Evolutionary conservation across 2,888 invertebrate genomes (phyloP).

Genomic region (Leucoptera coffeella): DNA sequence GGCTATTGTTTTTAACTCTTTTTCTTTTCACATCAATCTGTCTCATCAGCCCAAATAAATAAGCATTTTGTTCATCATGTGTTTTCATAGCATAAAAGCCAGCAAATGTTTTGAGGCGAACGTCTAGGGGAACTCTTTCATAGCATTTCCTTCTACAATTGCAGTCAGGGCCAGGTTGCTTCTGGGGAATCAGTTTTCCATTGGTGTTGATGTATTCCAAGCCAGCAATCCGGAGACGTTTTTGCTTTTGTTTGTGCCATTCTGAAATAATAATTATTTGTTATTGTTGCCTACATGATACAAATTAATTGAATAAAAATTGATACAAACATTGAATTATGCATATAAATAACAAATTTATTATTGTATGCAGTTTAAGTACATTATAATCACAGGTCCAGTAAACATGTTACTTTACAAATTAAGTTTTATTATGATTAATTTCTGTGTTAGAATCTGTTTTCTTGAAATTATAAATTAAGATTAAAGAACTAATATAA

Average conservation of each 20-base stretch:
- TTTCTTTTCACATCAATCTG: slow-evolving; percentile 53
- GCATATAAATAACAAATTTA: too few species aligned
- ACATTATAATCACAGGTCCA: too few species aligned
- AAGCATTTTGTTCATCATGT: slow-evolving; percentile 55
- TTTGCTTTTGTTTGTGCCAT: slow-evolving; percentile 56
- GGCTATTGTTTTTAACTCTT: slow-evolving; percentile 44
- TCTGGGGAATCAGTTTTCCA: slow-evolving; percentile 49
- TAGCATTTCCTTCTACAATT: slow-evolving; percentile 48
- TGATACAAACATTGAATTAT: too few species aligned
- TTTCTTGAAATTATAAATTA: too few species aligned
- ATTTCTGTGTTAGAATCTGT: too few species aligned
- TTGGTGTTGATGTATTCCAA: slow-evolving; percentile 51
- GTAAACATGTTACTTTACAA: too few species aligned
- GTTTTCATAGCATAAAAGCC: slow-evolving; percentile 52
- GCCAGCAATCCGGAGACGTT: slow-evolving; percentile 47
- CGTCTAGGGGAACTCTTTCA: slow-evolving; percentile 41
- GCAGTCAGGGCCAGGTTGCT: slow-evolving; percentile 48
- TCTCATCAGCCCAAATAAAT: slow-evolving; percentile 51
- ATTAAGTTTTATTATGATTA: too few species aligned
- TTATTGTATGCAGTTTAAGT: too few species aligned
- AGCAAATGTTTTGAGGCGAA: slow-evolving; percentile 45
- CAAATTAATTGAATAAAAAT: too few species aligned
- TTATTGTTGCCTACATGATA: too few species aligned
- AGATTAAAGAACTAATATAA: too few species aligned
- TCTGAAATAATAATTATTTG: too few species aligned